A percentile compares a stretch with the other conserved stretches of the same genome.
These are phyloP conservation scores for Chlamydotis undulata DNA, from an alignment of 2,113 vertebrate genomes.

Conservation along the genomic window DNA sequence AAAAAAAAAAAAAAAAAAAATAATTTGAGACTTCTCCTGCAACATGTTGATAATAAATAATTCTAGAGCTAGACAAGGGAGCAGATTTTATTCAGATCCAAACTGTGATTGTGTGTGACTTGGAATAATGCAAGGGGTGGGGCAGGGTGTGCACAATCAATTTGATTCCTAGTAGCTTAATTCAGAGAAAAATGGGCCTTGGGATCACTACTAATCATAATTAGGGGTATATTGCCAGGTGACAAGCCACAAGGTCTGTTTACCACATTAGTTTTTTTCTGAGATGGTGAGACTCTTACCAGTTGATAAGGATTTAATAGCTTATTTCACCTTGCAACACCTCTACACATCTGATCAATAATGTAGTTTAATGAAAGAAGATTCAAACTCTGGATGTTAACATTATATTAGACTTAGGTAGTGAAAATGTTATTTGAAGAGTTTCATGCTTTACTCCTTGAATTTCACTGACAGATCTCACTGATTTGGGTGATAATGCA, in stretches of 20 bases:
- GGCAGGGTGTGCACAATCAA: too few relatives aligned
- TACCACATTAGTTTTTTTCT: not conserved
- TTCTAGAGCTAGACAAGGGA: not conserved
- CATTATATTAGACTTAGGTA: not conserved
- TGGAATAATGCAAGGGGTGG: not conserved
- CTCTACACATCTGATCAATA: not conserved
- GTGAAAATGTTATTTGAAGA: not conserved
- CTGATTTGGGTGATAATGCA: not conserved
- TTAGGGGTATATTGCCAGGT: not conserved
- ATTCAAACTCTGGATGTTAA: not conserved
- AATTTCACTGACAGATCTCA: not conserved
- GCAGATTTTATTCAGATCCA: not conserved
- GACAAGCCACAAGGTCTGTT: not conserved
- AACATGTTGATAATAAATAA: not conserved
- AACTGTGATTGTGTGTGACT: not conserved
- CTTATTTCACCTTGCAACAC: not conserved
- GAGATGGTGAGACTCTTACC: not conserved
- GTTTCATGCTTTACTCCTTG: not conserved
- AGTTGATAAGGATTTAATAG: not conserved
- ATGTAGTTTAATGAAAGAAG: not conserved
- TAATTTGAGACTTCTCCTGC: not conserved
- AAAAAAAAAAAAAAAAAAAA: not conserved
- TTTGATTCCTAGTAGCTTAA: not conserved
- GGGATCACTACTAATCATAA: not conserved
- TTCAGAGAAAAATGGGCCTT: not conserved